Evolutionary conservation across 1,140 invertebrate species (phyloP).

Genomic region (Bombus picipes): DNA sequence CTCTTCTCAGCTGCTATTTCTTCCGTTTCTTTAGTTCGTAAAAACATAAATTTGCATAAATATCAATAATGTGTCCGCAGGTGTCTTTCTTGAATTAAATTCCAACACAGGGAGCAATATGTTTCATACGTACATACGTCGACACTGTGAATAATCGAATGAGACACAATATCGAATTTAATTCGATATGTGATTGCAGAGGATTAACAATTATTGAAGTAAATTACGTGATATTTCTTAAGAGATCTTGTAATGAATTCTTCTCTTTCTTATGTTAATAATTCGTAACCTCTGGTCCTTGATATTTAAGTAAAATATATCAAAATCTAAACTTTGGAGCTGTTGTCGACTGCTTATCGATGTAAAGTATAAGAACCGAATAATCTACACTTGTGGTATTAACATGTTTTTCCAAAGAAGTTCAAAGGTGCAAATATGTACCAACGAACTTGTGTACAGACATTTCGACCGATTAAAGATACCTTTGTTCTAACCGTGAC

Average conservation of each 20-base stretch:
- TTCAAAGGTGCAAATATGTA: background rate
- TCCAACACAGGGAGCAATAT: too few relatives aligned
- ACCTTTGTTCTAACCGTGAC: conserved; percentile 44
- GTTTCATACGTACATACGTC: too few relatives aligned
- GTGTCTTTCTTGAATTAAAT: too few relatives aligned
- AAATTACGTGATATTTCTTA: background rate
- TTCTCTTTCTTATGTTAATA: background rate
- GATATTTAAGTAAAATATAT: background rate
- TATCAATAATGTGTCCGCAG: too few relatives aligned
- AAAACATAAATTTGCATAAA: too few relatives aligned
- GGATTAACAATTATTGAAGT: background rate
- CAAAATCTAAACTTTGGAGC: background rate
- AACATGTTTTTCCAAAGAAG: background rate
- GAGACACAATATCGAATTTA: too few relatives aligned
- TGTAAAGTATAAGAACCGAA: background rate
- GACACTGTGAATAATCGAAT: too few relatives aligned
- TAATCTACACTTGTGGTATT: background rate
- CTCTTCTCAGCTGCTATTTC: too few relatives aligned
- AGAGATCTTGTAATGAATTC: background rate
- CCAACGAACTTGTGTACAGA: background rate
- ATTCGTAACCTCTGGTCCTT: too few relatives aligned
- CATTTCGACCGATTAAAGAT: conserved; percentile 27
- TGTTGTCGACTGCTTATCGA: background rate
- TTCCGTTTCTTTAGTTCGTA: too few relatives aligned
- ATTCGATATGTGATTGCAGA: background rate